A percentile compares a stretch with the other conserved stretches of the same genome.
Conservation (phyloP, 37 sponge, comb jelly and placozoan genomes). For the Hormiphora californensis region DNA sequence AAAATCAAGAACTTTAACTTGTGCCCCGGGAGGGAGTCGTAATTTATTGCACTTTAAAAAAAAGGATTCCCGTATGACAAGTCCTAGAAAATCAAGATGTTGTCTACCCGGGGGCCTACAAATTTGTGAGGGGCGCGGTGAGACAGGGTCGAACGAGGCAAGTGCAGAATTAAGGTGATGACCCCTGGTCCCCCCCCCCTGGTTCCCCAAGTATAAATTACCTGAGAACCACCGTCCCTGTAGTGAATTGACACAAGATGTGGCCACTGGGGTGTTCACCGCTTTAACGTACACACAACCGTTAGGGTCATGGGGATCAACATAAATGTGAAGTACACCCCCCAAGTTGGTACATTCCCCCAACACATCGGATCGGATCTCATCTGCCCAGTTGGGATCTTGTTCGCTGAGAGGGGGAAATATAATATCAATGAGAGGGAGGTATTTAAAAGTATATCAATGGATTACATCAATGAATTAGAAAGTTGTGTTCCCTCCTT, state of each 20-base stretch:
- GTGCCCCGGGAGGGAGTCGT: too few species aligned
- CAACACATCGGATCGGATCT: conserved; percentile 88
- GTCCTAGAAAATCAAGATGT: too few species aligned
- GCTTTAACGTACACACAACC: conserved; percentile 93
- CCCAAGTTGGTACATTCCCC: conserved; percentile 81
- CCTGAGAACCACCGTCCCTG: conserved; percentile 91
- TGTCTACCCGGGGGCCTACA: too few species aligned
- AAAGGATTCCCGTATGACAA: too few species aligned
- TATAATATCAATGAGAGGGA: not conserved
- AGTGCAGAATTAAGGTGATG: too few species aligned
- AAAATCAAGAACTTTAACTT: too few species aligned
- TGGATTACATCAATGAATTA: not conserved
- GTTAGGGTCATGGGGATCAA: conserved; percentile 64
- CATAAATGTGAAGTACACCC: conserved; percentile 81
- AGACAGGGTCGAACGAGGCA: too few species aligned
- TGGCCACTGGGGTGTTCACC: conserved; percentile 72
- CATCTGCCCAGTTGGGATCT: conserved; percentile 75
- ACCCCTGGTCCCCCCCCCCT: too few species aligned
- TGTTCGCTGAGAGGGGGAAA: conserved; percentile 62
- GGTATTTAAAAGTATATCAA: not conserved
- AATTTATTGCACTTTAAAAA: too few species aligned
- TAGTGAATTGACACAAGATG: conserved; percentile 69
- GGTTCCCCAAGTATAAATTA: not conserved
- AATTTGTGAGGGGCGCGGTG: too few species aligned
- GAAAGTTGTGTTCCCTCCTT: too few species aligned